Base-by-base conservation (phyloP, 2,888 invertebrate species). In the Argynnis bischoffii region DNA sequence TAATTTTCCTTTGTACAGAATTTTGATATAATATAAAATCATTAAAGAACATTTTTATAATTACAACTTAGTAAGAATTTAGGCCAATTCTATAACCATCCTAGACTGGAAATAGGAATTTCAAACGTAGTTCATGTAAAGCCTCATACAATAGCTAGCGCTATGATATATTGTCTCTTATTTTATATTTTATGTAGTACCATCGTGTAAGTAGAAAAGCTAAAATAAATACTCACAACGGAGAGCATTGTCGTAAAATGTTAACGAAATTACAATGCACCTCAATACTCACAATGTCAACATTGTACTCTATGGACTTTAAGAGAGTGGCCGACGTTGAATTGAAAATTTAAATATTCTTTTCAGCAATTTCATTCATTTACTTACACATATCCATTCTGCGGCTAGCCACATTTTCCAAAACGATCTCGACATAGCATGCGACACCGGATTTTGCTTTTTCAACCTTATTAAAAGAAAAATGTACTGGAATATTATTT, bases 381-480 rank as follows among this genome's bases (percentile, higher is more conserved):
- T 64, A 68, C 68, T 70, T 68, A 63, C 68, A 65, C 67, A 51
- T 65, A 50, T 48, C 48, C 21, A 50, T 41, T 56, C 59, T 54
- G 72, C 59, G 67, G 70, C 21, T 50, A 59, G 51, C 70, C 65
- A 41, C 63, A 47, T 55, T 68, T 64, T 66, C 54, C 61, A 66
- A 70, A 70, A 64, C 66, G 66, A 70, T 66, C 66, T 51, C 70
- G 21, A 72, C 67, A 51, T 53, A 54, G 57, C 63, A 63, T 64
- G 63, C 54, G 68, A 66, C 66, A 72, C 63, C 47, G 63, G 55
- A 65, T 65, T 70, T 59, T 59, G 68, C 70, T 65, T 66, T 70
- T 70, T 68, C 65, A 68, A 63, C 64, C 21, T 70, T 68, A 68
- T 70, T 70, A 70, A 70, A 67, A 68, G 65, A 68, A 70, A 70